Base-by-base conservation (phyloP, 2,888 invertebrate genomes). In the Eumerus sabulonum region DNA sequence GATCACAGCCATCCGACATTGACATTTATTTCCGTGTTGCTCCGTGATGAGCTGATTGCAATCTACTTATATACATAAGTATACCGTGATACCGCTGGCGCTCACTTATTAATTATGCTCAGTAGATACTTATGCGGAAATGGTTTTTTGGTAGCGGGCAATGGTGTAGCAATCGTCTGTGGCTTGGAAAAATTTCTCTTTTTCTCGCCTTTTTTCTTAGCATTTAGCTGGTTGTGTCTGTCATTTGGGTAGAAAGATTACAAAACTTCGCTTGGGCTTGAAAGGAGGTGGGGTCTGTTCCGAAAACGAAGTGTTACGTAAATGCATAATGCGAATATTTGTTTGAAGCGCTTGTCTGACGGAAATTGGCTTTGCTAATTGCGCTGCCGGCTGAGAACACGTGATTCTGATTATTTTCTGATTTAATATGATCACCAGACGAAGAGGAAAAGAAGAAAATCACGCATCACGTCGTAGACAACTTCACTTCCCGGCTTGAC, bases 21-120 rank as follows among this genome's bases (percentile, higher is more conserved):
- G 62, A 51, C 72, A 62, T 51, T 77, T 56, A 48, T 47, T 27
- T 18, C 57, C 56, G 47, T 51, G 51, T 59, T 60, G 57, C 45
- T 59, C 70, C 50, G 63, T 36, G 40, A 63, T 62, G 44, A 56
- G 63, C 54, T 18, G 62, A 72, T 27, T 62, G 66, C 60, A 47
- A 36, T 54, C 42, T 47, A 47, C 53, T 50, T 18, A 27, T 11
- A 40, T 18, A 12, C 13, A 12, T 12, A 3, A 7, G 5, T 50
- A 14, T 53, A 9, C n/a, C 14, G 45, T 17, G 14, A 27, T n/a
- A 36, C 47, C 70, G 14, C 53, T 68, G 70, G 70, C 62, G 54
- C 62, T 62, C 54, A n/a, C 56, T 71, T 47, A 71, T 71, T 71
- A 62, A 71, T 45, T 71, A 71, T 71, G 70, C 60, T 42, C 56